A percentile compares a stretch with the other conserved stretches of the same genome.
phyloP scores from a whole-genome alignment of 37 sponge, comb jelly and placozoan genomes.

The Cliona cf. orientalis region DNA sequence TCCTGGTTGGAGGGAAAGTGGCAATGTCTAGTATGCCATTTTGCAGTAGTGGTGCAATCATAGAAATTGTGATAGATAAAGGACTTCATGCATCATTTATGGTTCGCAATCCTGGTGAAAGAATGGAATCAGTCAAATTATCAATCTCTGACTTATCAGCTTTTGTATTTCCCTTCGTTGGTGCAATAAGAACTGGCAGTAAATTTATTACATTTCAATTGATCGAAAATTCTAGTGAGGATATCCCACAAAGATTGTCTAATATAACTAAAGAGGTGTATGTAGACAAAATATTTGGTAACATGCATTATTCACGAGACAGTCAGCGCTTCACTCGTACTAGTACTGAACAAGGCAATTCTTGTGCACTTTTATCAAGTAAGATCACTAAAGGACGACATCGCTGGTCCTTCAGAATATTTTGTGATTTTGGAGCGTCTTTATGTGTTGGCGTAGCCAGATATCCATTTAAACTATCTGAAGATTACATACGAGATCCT shows the following conservation, averaged over 20 bases:
- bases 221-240: not conserved
- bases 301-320: not conserved
- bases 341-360: conserved; percentile 20
- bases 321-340: not conserved
- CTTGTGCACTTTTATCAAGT: conserved; percentile 35
- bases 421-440: conserved; percentile 56
- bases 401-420: conserved; percentile 23
- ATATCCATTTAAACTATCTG: conserved; percentile 26
- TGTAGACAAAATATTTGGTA: conserved; percentile 8
- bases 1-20: too few species aligned
- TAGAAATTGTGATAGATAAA: too few species aligned
- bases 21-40: too few species aligned
- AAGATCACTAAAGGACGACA: conserved; percentile 26
- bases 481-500: conserved; percentile 13
- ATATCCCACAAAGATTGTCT: not conserved
- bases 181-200: not conserved
- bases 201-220: not conserved
- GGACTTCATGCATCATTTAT: not conserved
- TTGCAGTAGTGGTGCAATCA: too few species aligned
- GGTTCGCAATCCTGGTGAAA: not conserved
- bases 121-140: not conserved
- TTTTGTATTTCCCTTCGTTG: not conserved
- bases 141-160: not conserved
- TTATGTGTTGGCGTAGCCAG: conserved; percentile 47
- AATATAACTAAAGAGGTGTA: not conserved